phyloP scores from a whole-genome alignment of 1,140 invertebrate genomes.

The Neodiprion fabricii region DNA sequence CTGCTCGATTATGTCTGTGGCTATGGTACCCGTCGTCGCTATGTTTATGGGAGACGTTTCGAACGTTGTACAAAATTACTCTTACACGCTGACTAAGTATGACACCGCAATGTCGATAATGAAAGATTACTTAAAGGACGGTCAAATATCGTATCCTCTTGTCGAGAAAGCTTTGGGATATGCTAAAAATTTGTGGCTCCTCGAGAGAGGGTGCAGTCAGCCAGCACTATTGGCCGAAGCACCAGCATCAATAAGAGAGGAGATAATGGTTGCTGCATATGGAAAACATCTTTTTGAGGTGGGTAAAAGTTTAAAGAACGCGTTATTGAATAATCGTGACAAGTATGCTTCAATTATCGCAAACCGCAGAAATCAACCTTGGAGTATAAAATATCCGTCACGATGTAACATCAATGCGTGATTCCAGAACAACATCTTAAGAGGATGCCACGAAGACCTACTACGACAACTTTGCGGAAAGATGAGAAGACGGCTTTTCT shows the following conservation, averaged over 20 bases:
- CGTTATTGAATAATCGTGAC: no score
- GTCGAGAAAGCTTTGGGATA: conserved; percentile 49
- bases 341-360: no score
- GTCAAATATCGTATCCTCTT: conserved; percentile 51
- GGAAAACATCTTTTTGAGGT: conserved; percentile 31
- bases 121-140: conserved; percentile 54
- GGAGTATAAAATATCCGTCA: not conserved
- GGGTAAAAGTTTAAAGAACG: not conserved
- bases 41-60: conserved; percentile 4
- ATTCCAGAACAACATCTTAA: conserved; percentile 51
- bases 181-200: conserved; percentile 50
- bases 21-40: not conserved
- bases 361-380: no score
- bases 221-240: conserved; percentile 50
- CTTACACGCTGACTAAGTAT: conserved; percentile 1
- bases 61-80: not conserved
- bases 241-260: conserved; percentile 43
- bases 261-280: conserved; percentile 42
- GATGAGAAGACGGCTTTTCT: conserved; percentile 48
- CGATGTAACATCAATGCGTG: not conserved
- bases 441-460: conserved; percentile 52
- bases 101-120: conserved; percentile 21
- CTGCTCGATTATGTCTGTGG: not conserved
- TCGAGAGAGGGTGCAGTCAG: conserved; percentile 48
- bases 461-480: conserved; percentile 52